Percentiles rank a stretch among this genome's conserved stretches.
These are phyloP conservation scores for Heliangelus exortis DNA, from an alignment of 2,797 vertebrate genomes.

Conservation along the genomic window DNA sequence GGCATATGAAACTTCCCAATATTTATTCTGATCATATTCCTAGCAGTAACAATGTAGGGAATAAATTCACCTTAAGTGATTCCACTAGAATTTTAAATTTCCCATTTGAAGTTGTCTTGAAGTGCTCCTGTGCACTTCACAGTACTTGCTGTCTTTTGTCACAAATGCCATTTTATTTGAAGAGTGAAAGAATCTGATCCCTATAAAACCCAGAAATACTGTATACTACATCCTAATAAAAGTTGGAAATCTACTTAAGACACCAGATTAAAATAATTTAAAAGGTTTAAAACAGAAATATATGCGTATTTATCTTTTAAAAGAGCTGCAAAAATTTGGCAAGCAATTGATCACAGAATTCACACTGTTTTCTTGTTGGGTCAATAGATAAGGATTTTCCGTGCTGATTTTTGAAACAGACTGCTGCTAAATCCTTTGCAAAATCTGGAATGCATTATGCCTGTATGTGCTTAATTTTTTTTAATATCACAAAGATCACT, in stretches of 20 bases:
- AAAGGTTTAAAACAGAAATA: constrained; percentile 7
- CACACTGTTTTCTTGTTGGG: constrained; percentile 47
- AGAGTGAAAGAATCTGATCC: background rate
- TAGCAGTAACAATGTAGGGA: constrained; percentile 33
- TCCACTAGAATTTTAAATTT: constrained; percentile 46
- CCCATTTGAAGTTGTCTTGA: constrained; percentile 21
- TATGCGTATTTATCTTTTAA: background rate
- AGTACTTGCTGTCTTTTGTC: background rate
- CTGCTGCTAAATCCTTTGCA: constrained; percentile 35
- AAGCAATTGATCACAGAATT: constrained; percentile 32
- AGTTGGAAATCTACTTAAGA: background rate
- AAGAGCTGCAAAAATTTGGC: constrained; percentile 6
- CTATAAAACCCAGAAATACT: background rate
- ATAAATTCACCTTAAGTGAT: constrained; percentile 56
- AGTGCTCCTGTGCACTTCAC: background rate
- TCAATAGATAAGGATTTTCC: constrained; percentile 52
- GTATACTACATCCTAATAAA: background rate
- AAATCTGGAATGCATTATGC: constrained; percentile 40
- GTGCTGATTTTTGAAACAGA: constrained; percentile 29
- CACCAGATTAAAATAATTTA: background rate
- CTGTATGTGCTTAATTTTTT: constrained; percentile 29
- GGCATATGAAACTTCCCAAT: constrained; percentile 30
- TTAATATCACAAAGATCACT: background rate
- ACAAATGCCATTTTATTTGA: background rate
- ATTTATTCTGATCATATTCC: constrained; percentile 56